A percentile compares a stretch with the other conserved stretches of the same genome.
Evolutionary conservation across 2,797 vertebrate species (phyloP).

Genomic region (Avahi laniger): DNA sequence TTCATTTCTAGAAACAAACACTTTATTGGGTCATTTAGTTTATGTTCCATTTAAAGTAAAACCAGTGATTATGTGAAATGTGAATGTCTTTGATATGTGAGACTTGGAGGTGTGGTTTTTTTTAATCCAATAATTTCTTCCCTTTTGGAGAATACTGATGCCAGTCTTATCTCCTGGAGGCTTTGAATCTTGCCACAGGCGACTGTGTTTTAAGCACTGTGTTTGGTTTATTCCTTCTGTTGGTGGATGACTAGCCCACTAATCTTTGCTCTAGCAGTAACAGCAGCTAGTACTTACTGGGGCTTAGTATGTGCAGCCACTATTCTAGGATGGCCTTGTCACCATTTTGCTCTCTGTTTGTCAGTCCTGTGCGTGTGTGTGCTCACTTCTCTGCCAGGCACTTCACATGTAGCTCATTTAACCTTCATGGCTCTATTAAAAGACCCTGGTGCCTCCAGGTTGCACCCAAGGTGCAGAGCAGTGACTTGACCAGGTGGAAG

Average conservation of each 20-base stretch:
- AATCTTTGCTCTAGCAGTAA: background rate
- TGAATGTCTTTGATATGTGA: background rate
- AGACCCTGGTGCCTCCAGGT: background rate
- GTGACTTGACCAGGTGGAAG: background rate
- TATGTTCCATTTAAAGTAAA: constrained; percentile 46
- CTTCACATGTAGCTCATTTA: background rate
- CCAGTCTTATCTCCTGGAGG: background rate
- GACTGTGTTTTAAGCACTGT: background rate
- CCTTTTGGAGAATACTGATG: background rate
- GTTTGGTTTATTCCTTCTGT: background rate
- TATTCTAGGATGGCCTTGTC: background rate
- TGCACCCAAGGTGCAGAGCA: background rate
- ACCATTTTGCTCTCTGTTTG: background rate
- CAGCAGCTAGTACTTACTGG: background rate
- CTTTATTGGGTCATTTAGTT: constrained; percentile 35
- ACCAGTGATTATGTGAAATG: constrained; percentile 12
- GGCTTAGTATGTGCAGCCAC: background rate
- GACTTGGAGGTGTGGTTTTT: background rate
- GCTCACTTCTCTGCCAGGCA: background rate
- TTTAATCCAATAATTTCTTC: background rate
- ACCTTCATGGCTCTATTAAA: background rate
- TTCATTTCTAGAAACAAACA: constrained; percentile 48
- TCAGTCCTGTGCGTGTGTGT: accelerated
- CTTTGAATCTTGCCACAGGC: background rate
- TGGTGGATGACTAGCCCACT: background rate